Base-by-base conservation (phyloP, 2,888 invertebrate species). In the Arge pagana region DNA sequence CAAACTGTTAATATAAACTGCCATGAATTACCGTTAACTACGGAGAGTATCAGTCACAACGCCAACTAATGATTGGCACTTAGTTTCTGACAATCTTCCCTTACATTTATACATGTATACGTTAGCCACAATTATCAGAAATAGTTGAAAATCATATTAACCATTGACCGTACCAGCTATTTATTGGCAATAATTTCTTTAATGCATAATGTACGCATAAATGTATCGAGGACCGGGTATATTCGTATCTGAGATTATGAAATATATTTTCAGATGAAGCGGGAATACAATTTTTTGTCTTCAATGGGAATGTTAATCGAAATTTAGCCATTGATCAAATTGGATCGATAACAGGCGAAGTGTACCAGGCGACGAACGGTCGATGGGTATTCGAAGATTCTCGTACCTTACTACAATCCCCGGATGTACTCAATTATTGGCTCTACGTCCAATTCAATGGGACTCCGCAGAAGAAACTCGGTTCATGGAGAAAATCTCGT, bases 291-390 rank as follows among this genome's bases (percentile, higher is more conserved):
- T 66, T 83, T 4, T 86, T 88, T 63, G 83, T 79, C 0, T 87
- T 87, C 68, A 84, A 88, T 73, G 85, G 83, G 0, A 84, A 85
- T 57, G 63, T 85, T 11, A 87, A 87, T 68, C 76, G 79, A 19
- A 64, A 67, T 0, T 82, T 87, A 52, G 67, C 58, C 0, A 61
- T 70, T 2, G 76, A 74, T 5, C 80, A 81, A 45, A 75, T 78
- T 0, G 88, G 88, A 0, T 72, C 79, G 2, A 80, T 83, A 30
- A 67, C 71, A 0, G 81, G 79, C 0, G 83, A 84, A 53, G 70
- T 82, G 0, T 66, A 66, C 1, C 48, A 57, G 2, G 65, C 83
- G 0, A 72, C 60, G 2, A 64, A 81, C 33, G 81, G 80, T 1
- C 70, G 72, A 18, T 87, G 86, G 84, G 67, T 77, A 0, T 79